A percentile compares a stretch with the other conserved stretches of the same genome.
Conservation (phyloP, 2,797 vertebrate genomes). For the Xenops minutus region DNA sequence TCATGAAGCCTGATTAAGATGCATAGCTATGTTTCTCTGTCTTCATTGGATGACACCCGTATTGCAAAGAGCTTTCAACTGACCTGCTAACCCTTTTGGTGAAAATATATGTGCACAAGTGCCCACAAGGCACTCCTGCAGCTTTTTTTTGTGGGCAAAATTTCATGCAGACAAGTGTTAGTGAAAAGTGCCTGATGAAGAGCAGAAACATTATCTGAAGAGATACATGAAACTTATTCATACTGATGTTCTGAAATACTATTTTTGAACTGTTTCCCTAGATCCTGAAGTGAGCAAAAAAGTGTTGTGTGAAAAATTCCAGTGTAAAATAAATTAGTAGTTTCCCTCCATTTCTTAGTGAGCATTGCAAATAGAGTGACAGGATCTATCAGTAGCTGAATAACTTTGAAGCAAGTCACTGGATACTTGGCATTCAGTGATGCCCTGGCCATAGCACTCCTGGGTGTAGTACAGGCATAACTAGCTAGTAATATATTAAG, state of each 20-base stretch:
- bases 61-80: conserved; percentile 14
- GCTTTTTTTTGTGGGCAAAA: neutral
- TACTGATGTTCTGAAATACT: neutral
- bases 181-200: neutral
- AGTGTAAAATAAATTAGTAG: neutral
- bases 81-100: conserved; percentile 39
- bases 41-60: conserved; percentile 36
- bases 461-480: conserved; percentile 1
- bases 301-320: neutral
- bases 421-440: conserved; percentile 2
- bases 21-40: conserved; percentile 34
- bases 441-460: neutral
- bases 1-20: conserved; percentile 41
- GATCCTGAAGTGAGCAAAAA: neutral
- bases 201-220: neutral
- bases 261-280: neutral
- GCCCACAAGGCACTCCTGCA: conserved; percentile 4
- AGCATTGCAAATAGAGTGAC: neutral
- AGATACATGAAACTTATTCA: neutral
- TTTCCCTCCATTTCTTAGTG: neutral
- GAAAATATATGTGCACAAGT: conserved; percentile 29
- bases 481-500: conserved; percentile 24
- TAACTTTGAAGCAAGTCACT: conserved; percentile 11
- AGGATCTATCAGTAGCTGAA: neutral
- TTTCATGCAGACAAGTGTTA: neutral